These are phyloP conservation scores for Galago senegalensis DNA, from an alignment of 2,797 vertebrate genomes.

Conservation along the genomic window DNA sequence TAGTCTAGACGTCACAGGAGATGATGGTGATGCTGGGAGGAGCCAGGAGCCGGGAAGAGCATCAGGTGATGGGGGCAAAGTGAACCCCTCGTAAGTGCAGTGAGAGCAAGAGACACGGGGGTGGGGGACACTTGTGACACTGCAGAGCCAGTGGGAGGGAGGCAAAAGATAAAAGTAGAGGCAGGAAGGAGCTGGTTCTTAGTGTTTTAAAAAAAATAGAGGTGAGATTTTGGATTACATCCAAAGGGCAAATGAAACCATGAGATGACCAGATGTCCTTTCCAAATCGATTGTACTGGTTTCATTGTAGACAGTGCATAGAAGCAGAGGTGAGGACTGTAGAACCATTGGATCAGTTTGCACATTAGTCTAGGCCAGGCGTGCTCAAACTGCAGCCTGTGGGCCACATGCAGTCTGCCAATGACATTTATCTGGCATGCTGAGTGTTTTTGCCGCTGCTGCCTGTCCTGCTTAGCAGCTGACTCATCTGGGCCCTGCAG, in stretches of 20 bases:
- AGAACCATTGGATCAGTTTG: not conserved
- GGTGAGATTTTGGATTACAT: conserved; percentile 6
- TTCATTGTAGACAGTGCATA: not conserved
- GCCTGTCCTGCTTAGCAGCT: too few species aligned
- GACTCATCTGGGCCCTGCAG: too few species aligned
- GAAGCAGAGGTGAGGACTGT: not conserved
- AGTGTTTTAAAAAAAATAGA: not conserved
- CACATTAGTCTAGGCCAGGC: not conserved
- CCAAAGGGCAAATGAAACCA: not conserved
- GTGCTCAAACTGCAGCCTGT: too few species aligned
- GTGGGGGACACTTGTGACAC: not conserved
- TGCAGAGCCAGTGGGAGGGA: not conserved
- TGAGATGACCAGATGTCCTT: not conserved
- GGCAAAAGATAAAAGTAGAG: not conserved
- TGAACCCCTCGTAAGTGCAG: not conserved
- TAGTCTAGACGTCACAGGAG: not conserved
- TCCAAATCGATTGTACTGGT: not conserved
- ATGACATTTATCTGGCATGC: too few species aligned
- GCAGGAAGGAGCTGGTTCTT: not conserved
- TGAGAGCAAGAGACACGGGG: accelerated
- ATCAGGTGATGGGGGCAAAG: not conserved
- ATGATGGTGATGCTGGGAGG: not conserved
- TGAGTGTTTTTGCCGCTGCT: too few species aligned
- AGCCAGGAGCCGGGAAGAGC: not conserved
- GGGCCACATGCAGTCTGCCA: too few species aligned